Conservation (phyloP, 2,113 vertebrate species). For the Atrichornis clamosus region DNA sequence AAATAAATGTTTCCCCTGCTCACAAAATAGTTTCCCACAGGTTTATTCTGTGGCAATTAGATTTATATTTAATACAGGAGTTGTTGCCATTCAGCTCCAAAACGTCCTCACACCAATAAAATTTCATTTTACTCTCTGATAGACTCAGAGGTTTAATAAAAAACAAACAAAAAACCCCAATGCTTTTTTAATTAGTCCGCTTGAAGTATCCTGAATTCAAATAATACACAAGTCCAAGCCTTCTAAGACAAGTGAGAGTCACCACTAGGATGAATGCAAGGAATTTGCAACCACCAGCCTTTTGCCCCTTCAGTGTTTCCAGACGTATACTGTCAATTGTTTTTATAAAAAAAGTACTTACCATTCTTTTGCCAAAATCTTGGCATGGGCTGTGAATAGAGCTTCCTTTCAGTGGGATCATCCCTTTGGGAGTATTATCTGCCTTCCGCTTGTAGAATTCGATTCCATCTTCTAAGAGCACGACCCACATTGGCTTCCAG, state of each 20-base stretch:
- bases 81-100: not conserved
- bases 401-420: slow-evolving; percentile 91
- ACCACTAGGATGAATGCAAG: not conserved
- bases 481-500: slow-evolving; percentile 93
- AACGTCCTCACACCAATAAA: not conserved
- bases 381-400: slow-evolving; percentile 84
- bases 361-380: slow-evolving; percentile 88
- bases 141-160: not conserved
- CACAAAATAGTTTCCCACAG: not conserved
- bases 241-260: not conserved
- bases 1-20: not conserved
- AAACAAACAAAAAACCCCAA: not conserved
- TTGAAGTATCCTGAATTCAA: not conserved
- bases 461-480: slow-evolving; percentile 89
- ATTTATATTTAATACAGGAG: not conserved
- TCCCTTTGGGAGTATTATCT: slow-evolving; percentile 89
- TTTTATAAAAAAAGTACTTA: slow-evolving; percentile 53
- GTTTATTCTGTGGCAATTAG: not conserved
- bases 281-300: not conserved
- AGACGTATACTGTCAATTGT: not conserved
- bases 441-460: slow-evolving; percentile 94
- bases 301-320: not conserved
- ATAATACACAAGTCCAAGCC: not conserved
- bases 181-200: not conserved
- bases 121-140: not conserved